Evolutionary conservation across 2,888 invertebrate species (phyloP).

Genomic region (Byasa hedistus): DNA sequence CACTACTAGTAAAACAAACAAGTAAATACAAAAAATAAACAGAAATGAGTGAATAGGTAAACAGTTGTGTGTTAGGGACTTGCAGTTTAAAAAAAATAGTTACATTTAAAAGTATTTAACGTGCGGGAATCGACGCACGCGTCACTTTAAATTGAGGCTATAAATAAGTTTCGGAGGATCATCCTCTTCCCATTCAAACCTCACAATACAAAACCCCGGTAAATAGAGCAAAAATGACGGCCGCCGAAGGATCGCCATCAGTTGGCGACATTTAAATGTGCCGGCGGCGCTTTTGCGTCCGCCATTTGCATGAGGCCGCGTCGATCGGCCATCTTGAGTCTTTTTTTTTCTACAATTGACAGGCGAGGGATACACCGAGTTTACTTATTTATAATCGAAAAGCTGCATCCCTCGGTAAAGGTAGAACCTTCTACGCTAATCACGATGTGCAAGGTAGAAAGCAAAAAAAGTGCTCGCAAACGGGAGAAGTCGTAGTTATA

Average conservation of each 20-base stretch:
- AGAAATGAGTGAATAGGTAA: no score
- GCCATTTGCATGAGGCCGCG: constrained; percentile 62
- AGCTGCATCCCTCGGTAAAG: no score
- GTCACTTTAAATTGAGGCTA: constrained; percentile 19
- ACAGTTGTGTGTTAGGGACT: no score
- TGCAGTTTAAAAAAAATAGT: no score
- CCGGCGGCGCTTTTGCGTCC: constrained; percentile 69
- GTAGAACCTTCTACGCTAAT: no score
- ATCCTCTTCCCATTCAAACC: constrained; percentile 29
- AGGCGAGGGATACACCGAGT: constrained; percentile 33
- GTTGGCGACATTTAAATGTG: constrained; percentile 73
- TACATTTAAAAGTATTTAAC: no score
- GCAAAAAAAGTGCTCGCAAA: no score
- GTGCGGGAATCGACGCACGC: no score
- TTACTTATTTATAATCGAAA: not conserved
- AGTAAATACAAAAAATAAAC: no score
- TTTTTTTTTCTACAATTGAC: constrained; percentile 58
- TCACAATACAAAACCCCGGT: constrained; percentile 42
- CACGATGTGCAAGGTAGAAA: no score
- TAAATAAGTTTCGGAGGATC: constrained; percentile 25
- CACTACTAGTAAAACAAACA: no score
- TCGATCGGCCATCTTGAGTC: constrained; percentile 63
- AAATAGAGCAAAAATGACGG: constrained; percentile 70
- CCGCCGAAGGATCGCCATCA: constrained; percentile 52
- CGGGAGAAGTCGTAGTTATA: no score